Evolutionary conservation across 1,140 invertebrate genomes (phyloP), one percentile per base, ranked within the genome.

Genomic region (Cotesia chilonis): DNA sequence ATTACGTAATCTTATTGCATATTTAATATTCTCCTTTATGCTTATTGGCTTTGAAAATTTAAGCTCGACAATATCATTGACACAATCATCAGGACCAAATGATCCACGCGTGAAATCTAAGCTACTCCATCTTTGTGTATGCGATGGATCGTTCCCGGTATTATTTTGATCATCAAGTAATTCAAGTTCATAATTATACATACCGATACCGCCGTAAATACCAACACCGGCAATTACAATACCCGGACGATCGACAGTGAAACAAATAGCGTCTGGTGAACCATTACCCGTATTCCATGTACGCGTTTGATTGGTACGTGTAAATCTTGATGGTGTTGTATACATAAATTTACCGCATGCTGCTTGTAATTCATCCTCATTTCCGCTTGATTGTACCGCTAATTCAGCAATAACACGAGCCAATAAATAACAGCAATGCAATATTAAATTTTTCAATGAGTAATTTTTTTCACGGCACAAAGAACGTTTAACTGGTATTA

Each of bases 221-320:
- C 92, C 93, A 61, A 94, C 93, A 2, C 98, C 97, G 51, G 94
- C 93, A 47, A 99, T 91, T 37, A 94, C 91, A 65, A 99, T 93
- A 1, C 96, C 97, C 0, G 93, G 87, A 47, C 93, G 89, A 86
- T 99, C 97, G 5, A 99, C 97, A 14, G 92, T 92, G 80, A 99
- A 98, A 76, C 95, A 95, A 78, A 99, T 96, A 4, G 97, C 97
- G 88, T 99, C 98, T 0, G 97, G 95, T 28, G 95, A 96, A 41
- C 97, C 97, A 85, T 96, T 97, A 3, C 96, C 96, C 2, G 96
- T 98, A 80, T 98, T 98, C 98, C 98, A 99, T 1, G 95, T 95
- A 52, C 95, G 90, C 51, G 92, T 93, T 79, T 94, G 91, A 84
- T 96, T 97, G 7, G 94, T 93, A 67, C 95, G 91, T 5, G 94